Evolutionary conservation across 2,888 invertebrate species (phyloP).

Genomic region (Folsomia manolachei): DNA sequence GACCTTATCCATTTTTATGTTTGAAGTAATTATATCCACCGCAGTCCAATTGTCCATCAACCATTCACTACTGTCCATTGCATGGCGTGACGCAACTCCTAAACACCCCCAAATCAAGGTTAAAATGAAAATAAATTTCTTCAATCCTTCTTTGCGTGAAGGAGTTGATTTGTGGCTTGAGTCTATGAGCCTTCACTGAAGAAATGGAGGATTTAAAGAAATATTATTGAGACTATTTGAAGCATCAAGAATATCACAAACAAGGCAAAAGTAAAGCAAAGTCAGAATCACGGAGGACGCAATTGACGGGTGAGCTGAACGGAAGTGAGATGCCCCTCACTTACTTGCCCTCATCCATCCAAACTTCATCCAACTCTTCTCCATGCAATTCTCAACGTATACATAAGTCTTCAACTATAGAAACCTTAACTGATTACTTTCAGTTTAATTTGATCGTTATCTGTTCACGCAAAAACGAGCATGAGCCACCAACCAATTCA

Average conservation of each 20-base stretch:
- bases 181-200: no score
- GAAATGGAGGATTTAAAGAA: neutral
- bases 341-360: neutral
- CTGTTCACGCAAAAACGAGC: constrained; percentile 39
- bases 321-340: constrained; percentile 32
- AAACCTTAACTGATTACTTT: constrained; percentile 43
- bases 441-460: constrained; percentile 43
- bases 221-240: neutral
- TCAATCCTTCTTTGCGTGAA: neutral
- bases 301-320: constrained; percentile 41
- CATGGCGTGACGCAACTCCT: neutral
- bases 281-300: constrained; percentile 14
- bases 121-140: neutral
- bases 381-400: neutral
- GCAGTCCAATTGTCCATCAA: neutral
- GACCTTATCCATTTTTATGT: neutral
- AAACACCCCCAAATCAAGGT: neutral
- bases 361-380: neutral
- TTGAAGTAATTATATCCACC: no score
- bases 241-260: neutral
- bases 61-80: neutral
- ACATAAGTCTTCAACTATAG: constrained; percentile 4
- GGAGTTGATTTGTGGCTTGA: no score
- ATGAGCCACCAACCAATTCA: neutral
- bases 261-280: constrained; percentile 20